These are phyloP conservation scores for Aporophyla lueneburgensis DNA, from an alignment of 2,888 invertebrate species.

Conservation along the genomic window DNA sequence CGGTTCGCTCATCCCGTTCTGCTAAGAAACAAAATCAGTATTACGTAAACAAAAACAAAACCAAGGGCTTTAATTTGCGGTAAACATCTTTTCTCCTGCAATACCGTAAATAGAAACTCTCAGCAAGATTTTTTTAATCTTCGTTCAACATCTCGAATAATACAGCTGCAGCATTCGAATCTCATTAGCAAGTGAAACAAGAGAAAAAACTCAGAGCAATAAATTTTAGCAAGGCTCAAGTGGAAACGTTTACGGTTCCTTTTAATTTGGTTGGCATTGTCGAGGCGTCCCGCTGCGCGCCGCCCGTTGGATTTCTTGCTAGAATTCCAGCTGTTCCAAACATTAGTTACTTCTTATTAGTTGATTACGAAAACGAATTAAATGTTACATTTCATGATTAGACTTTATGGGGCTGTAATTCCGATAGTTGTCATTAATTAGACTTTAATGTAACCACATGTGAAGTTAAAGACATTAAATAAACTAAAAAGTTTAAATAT, in stretches of 20 bases:
- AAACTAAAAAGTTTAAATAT: slow-evolving; percentile 38
- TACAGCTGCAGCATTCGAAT: slow-evolving; percentile 88
- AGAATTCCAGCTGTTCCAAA: slow-evolving; percentile 88
- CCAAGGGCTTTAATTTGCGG: slow-evolving; percentile 74
- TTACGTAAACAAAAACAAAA: slow-evolving; percentile 75
- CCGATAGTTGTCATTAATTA: slow-evolving; percentile 48
- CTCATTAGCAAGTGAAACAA: slow-evolving; percentile 89
- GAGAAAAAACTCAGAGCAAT: slow-evolving; percentile 87
- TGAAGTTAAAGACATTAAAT: slow-evolving; percentile 34
- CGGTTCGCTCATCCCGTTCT: slow-evolving; percentile 69
- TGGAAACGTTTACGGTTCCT: slow-evolving; percentile 90
- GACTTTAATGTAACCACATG: slow-evolving; percentile 19
- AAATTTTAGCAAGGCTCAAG: slow-evolving; percentile 90
- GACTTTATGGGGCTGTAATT: slow-evolving; percentile 48
- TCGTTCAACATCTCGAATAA: slow-evolving; percentile 81
- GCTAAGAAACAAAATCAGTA: slow-evolving; percentile 73
- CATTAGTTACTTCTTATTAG: slow-evolving; percentile 88
- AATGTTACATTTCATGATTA: slow-evolving; percentile 74
- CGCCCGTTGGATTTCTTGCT: slow-evolving; percentile 86
- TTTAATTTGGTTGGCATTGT: slow-evolving; percentile 91
- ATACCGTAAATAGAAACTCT: slow-evolving; percentile 73
- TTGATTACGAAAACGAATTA: slow-evolving; percentile 85
- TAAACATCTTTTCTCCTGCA: slow-evolving; percentile 69
- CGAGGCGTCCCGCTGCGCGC: slow-evolving; percentile 87
- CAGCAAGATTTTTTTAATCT: slow-evolving; percentile 80